These are phyloP conservation scores for Sardina pilchardus DNA, from an alignment of 2,113 vertebrate species.

Conservation along the genomic window DNA sequence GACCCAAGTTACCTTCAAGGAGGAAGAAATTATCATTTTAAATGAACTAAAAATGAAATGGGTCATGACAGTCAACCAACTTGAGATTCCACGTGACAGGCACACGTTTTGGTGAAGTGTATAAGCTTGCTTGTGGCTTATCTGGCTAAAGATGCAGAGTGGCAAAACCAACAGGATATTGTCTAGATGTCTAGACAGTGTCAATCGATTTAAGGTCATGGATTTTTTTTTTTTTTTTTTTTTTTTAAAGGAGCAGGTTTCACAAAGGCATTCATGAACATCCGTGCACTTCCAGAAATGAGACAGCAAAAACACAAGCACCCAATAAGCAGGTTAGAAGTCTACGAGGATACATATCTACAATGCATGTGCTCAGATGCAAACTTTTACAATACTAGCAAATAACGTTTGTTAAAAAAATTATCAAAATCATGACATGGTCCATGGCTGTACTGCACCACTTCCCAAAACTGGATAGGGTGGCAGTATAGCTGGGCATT, in stretches of 20 bases:
- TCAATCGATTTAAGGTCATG: neutral
- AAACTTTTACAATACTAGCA: no score
- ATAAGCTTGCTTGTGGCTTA: neutral
- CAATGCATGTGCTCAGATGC: no score
- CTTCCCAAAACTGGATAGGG: no score
- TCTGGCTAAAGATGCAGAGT: neutral
- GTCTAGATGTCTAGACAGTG: neutral
- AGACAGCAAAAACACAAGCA: neutral
- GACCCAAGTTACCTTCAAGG: conserved; percentile 45
- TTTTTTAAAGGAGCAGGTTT: neutral
- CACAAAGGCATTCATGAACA: neutral
- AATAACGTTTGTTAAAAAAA: no score
- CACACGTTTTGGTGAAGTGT: neutral
- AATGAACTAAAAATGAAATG: neutral
- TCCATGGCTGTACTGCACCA: no score
- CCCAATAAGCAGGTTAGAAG: no score
- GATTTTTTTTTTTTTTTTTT: no score
- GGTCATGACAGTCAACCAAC: neutral
- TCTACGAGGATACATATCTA: no score
- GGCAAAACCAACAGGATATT: neutral
- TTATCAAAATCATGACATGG: no score
- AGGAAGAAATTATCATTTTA: neutral
- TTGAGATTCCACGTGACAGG: neutral
- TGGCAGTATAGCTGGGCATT: no score
- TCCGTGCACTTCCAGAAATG: neutral